Base-by-base conservation (phyloP, 2,888 invertebrate genomes). In the Nephrotoma guestfalica region DNA sequence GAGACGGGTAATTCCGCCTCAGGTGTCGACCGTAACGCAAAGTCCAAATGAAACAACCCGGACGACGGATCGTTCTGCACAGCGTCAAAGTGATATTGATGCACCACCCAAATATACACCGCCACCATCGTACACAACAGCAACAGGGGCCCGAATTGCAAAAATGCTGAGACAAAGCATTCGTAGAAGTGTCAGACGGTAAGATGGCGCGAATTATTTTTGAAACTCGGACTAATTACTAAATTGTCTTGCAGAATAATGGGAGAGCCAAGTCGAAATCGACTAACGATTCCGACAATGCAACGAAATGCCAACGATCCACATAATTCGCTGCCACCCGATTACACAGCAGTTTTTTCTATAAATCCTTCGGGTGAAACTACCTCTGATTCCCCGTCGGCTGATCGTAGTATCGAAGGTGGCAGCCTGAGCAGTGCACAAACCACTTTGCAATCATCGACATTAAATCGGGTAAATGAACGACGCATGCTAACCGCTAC, bases 81-180 rank as follows among this genome's bases (percentile, higher is more conserved):
- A 57, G 13, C 43, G 45, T 13, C 86, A 86, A 45, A 43, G 13
- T 45, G 45, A 90, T 83, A 94, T 94, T 89, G 97, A 97, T 92
- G 96, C 97, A 1, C 97, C 97, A 4, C 97, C 97, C 86, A 97
- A 97, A 91, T 97, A 98, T 91, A 97, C 97, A 0, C 97, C 98
- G 0, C 98, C 98, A 2, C 97, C 97, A 0, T 97, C 97, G 0
- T 97, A 97, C 90, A 96, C 97, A 43, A 97, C 97, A 4, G 97
- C 97, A 0, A 97, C 97, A 0, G 97, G 97, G 0, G 97, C 96
- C 0, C 92, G 96, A 57, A 93, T 97, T 87, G 95, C 95, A 6
- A 95, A 95, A 90, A 92, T 95, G 89, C 89, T 96, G 42, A 93
- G 97, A 0, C 95, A 96, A 89, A 96, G 96, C 88, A 93, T 97